phyloP scores from a whole-genome alignment of 2,888 invertebrate species.

The Scaptomyza caliginosa region DNA sequence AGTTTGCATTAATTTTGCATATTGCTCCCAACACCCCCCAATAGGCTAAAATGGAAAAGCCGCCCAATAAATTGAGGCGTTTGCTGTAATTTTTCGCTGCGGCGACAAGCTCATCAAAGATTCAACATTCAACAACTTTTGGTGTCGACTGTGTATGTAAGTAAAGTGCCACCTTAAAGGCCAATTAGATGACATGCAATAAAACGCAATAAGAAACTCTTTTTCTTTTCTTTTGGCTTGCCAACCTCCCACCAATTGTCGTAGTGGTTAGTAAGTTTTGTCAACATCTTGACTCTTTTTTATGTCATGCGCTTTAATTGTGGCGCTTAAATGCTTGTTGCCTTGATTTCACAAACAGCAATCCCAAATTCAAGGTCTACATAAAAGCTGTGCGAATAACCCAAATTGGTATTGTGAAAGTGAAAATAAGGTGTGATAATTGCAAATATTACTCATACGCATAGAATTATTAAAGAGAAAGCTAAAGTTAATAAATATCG shows the following conservation, averaged over 20 bases:
- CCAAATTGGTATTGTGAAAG: constrained; percentile 63
- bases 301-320: constrained; percentile 38
- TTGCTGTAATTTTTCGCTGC: neutral
- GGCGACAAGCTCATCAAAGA: constrained; percentile 47
- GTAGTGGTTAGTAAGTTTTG: constrained; percentile 15
- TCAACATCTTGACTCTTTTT: constrained; percentile 50
- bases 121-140: constrained; percentile 55
- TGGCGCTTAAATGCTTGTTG: constrained; percentile 21
- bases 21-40: constrained; percentile 34
- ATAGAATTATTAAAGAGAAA: constrained; percentile 18
- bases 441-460: constrained; percentile 24
- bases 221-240: no score
- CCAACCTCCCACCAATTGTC: neutral
- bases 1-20: constrained; percentile 67
- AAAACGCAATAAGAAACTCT: constrained; percentile 26
- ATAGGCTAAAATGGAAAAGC: neutral
- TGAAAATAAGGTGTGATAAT: constrained; percentile 42
- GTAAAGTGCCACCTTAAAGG: constrained; percentile 27
- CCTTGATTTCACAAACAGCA: constrained; percentile 13
- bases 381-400: constrained; percentile 34
- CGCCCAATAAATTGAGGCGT: constrained; percentile 50
- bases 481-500: no score
- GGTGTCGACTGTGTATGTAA: constrained; percentile 30
- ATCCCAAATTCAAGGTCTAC: neutral
- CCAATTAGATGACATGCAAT: constrained; percentile 73